These are phyloP conservation scores for Gavialis gangeticus DNA, from an alignment of 2,113 vertebrate species.

Conservation along the genomic window DNA sequence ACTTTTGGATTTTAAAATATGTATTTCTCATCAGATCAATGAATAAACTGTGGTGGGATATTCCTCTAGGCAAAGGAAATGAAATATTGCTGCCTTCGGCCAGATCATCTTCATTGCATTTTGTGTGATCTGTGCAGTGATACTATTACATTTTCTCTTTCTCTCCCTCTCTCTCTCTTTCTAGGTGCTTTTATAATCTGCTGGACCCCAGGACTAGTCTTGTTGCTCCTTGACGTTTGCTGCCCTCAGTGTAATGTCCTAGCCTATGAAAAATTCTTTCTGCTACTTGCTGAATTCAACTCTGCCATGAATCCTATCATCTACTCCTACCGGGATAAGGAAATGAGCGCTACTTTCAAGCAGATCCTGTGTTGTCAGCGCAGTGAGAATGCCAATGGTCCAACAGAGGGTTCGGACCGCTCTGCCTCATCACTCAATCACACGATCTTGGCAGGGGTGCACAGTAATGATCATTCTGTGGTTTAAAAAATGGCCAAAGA, in stretches of 20 bases:
- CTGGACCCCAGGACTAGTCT: slow-evolving; percentile 97
- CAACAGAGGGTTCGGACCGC: slow-evolving; percentile 92
- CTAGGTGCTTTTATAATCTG: slow-evolving; percentile 97
- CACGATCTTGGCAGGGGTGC: slow-evolving; percentile 89
- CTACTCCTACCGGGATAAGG: slow-evolving; percentile 98
- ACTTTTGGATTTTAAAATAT: slow-evolving; percentile 24
- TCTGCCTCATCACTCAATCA: slow-evolving; percentile 96
- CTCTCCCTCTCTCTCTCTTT: slow-evolving; percentile 14
- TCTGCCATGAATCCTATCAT: slow-evolving; percentile 99
- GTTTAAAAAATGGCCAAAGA: slow-evolving; percentile 79
- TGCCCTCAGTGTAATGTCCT: slow-evolving; percentile 91
- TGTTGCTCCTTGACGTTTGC: slow-evolving; percentile 95
- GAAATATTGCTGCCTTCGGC: neutral
- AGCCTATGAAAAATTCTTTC: slow-evolving; percentile 97
- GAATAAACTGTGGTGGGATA: slow-evolving; percentile 28
- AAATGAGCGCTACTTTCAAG: slow-evolving; percentile 97
- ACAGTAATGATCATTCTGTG: slow-evolving; percentile 95
- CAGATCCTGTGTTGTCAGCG: slow-evolving; percentile 98
- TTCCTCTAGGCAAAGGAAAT: neutral
- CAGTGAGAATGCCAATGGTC: slow-evolving; percentile 88
- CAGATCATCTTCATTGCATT: neutral
- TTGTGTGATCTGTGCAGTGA: neutral
- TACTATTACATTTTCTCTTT: neutral
- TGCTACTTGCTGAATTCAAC: slow-evolving; percentile 97
- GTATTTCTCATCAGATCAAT: neutral